phyloP scores from a whole-genome alignment of 2,888 invertebrate genomes.

The Apamea sordens region DNA sequence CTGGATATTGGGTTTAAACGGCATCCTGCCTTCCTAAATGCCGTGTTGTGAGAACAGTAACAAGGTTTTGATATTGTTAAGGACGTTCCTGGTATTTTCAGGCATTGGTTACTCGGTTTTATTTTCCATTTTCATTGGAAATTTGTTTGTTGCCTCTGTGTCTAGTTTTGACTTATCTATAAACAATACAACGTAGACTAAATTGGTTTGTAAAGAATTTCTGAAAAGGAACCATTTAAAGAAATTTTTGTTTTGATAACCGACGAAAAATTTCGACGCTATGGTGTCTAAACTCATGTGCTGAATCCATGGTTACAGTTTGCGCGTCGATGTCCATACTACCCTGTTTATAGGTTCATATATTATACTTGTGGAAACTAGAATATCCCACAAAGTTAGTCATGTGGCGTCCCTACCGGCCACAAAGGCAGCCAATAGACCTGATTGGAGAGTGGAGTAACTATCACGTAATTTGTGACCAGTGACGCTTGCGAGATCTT shows the following conservation, averaged over 20 bases:
- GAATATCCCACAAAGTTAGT: constrained; percentile 29
- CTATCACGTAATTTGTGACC: constrained; percentile 60
- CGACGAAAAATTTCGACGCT: too few species aligned
- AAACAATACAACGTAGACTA: too few species aligned
- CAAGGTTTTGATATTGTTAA: not conserved
- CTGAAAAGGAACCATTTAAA: not conserved
- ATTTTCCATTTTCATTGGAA: not conserved
- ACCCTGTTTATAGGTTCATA: not conserved
- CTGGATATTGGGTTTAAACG: constrained; percentile 51
- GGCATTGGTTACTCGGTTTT: too few species aligned
- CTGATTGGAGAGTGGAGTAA: constrained; percentile 62
- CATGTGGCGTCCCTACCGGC: constrained; percentile 31
- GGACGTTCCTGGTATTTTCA: constrained; percentile 4
- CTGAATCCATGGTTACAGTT: too few species aligned
- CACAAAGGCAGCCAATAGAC: constrained; percentile 61
- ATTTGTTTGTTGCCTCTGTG: not conserved
- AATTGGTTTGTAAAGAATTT: not conserved
- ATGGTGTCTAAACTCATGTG: too few species aligned
- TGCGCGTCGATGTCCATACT: too few species aligned
- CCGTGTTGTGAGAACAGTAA: constrained; percentile 28
- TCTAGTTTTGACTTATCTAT: not conserved
- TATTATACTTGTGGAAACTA: not conserved
- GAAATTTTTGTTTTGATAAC: not conserved
- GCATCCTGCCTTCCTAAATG: constrained; percentile 27
- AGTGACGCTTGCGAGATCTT: constrained; percentile 46